These are phyloP conservation scores for Carabus problematicus DNA, from an alignment of 2,888 invertebrate genomes.

Conservation along the genomic window DNA sequence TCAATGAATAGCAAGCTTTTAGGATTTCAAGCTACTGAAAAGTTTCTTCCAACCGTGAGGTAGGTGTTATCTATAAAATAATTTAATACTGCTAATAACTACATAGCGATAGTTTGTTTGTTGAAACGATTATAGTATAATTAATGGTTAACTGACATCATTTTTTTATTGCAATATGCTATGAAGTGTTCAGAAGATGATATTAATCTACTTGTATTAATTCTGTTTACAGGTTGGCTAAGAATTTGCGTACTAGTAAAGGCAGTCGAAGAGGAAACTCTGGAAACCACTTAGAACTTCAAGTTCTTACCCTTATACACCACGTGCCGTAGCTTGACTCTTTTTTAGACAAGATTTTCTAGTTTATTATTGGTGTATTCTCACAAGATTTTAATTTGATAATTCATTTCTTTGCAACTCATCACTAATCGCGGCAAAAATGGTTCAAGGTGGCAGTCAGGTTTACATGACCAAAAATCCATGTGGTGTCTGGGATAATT, in stretches of 20 bases:
- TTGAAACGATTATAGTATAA: not conserved
- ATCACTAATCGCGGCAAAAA: constrained; percentile 47
- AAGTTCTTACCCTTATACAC: constrained; percentile 82
- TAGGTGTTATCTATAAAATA: constrained; percentile 47
- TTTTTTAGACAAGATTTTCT: constrained; percentile 4
- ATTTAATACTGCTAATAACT: constrained; percentile 25
- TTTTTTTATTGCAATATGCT: not conserved
- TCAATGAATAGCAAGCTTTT: constrained; percentile 58
- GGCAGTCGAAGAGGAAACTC: constrained; percentile 85
- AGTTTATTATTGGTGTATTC: no score
- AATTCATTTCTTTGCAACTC: constrained; percentile 25
- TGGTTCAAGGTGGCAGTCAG: constrained; percentile 56
- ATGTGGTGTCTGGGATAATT: constrained; percentile 49
- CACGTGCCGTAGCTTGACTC: constrained; percentile 77
- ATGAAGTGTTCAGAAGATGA: no score
- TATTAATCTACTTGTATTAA: not conserved
- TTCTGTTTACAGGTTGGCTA: constrained; percentile 72
- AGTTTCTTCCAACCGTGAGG: constrained; percentile 58
- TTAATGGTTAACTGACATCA: not conserved
- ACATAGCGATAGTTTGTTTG: not conserved
- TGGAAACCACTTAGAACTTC: constrained; percentile 83
- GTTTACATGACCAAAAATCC: constrained; percentile 44
- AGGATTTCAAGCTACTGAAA: constrained; percentile 55
- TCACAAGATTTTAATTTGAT: not conserved
- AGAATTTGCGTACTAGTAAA: constrained; percentile 82